Evolutionary conservation across 1,140 invertebrate species (phyloP).

Genomic region (Drosophila fuyamai): DNA sequence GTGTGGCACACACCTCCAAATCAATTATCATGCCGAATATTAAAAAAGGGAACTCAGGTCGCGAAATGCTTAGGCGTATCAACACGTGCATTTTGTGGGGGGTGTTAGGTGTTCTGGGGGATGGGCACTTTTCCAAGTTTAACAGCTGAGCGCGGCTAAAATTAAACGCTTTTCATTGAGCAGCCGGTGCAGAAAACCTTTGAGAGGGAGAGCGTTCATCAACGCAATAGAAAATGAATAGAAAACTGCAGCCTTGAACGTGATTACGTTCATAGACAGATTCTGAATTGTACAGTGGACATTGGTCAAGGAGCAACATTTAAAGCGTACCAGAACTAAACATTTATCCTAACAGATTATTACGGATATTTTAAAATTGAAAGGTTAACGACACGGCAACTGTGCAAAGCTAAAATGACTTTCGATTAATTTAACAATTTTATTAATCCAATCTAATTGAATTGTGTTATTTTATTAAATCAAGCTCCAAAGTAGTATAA

Average conservation of each 20-base stretch:
- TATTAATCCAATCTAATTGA: no score
- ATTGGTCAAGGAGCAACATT: not conserved
- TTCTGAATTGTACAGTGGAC: constrained; percentile 2
- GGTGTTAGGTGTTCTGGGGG: not conserved
- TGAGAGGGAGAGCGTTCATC: constrained; percentile 37
- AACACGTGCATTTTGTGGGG: constrained; percentile 26
- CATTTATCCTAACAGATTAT: no score
- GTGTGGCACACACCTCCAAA: constrained; percentile 60
- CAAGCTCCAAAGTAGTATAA: no score
- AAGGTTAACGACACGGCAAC: no score
- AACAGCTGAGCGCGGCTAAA: constrained; percentile 45
- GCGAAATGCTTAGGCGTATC: constrained; percentile 1
- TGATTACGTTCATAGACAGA: constrained; percentile 27
- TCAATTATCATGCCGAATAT: constrained; percentile 35
- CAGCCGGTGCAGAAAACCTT: constrained; percentile 22
- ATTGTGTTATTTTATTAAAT: no score
- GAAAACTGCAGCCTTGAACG: constrained; percentile 45
- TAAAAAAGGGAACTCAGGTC: constrained; percentile 5
- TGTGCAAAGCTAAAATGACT: no score
- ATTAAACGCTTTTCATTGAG: constrained; percentile 54
- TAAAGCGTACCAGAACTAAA: no score
- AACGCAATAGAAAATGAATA: constrained; percentile 21
- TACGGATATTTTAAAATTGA: not conserved
- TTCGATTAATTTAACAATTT: no score
- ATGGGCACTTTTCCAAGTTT: constrained; percentile 48